Base-by-base conservation (phyloP, 2,888 invertebrate species). In the Macrostomum cliftonense region DNA sequence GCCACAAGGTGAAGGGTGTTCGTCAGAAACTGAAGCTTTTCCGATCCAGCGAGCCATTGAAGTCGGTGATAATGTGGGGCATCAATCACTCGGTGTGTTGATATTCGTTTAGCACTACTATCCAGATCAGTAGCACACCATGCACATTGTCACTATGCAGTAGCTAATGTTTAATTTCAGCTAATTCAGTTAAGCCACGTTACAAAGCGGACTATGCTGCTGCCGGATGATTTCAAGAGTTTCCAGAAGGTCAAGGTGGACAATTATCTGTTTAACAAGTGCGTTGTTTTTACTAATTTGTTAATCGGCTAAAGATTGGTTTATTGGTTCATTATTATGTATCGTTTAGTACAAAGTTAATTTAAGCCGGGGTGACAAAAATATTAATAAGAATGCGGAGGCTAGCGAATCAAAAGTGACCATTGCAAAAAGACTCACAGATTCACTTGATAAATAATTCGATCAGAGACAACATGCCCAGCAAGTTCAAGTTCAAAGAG, bases 41-140 rank as follows among this genome's bases (percentile, higher is more conserved):
- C 73, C 80, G 97, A 69, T 93, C 97, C 51, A 95, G 89, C 76
- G 95, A 97, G 74, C 95, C 97, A 42, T 79, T 95, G 63, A 78
- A 97, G 55, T 93, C 91, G 62, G 95, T 97, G 60, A 88, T 97
- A 72, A 97, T 97, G 95, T 97, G 97, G 97, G 97, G 97, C 63
- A 87, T 97, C 63, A 97, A 97, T 77, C 93, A 97, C 71, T 89
- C 95, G 73, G 93, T 93, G 76, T 79, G 81, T 76, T 47, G 49
- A 14, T 28, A 4, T 28, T 7, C 4, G 16, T n/a, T n/a, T 17
- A 28, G 5, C 9, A 28, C 28, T 28, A 28, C 28, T 28, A 28
- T 4, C 28, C 28, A 28, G 5, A 7, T 28, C 4, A 28, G 28
- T 28, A 28, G 28, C 9, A 40, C 9, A 9, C 2, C 9, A 40